A percentile compares a stretch with the other conserved stretches of the same genome.
These are phyloP conservation scores for Melipona quadrifasciata DNA, from an alignment of 1,140 invertebrate genomes.

Conservation along the genomic window DNA sequence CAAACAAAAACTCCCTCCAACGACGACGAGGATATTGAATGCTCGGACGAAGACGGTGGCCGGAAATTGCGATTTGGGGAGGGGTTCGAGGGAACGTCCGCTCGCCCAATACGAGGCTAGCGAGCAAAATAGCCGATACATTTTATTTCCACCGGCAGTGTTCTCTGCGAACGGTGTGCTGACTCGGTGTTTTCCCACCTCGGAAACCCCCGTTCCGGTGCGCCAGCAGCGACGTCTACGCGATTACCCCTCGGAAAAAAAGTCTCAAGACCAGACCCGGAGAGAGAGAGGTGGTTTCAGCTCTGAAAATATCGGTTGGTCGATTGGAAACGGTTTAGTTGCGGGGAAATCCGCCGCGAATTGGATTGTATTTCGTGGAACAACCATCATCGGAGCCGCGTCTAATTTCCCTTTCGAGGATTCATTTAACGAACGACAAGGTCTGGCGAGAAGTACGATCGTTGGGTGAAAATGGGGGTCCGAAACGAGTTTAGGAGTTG, in stretches of 20 bases:
- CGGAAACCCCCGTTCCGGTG: constrained; percentile 42
- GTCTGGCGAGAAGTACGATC: not conserved
- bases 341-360: constrained; percentile 55
- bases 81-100: constrained; percentile 2
- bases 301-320: constrained; percentile 52
- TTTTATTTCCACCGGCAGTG: constrained; percentile 75
- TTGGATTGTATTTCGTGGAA: constrained; percentile 68
- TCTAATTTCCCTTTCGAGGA: not conserved
- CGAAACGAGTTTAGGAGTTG: not conserved
- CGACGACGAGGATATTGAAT: constrained; percentile 26
- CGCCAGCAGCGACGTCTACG: constrained; percentile 20
- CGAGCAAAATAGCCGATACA: constrained; percentile 78
- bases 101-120: constrained; percentile 68
- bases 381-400: constrained; percentile 26
- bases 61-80: not conserved
- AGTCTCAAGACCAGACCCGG: constrained; percentile 9
- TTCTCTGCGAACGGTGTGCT: constrained; percentile 72
- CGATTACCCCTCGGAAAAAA: constrained; percentile 17
- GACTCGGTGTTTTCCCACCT: constrained; percentile 69
- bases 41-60: not conserved
- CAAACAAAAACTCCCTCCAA: not conserved
- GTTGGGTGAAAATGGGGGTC: too few species aligned
- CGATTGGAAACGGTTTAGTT: constrained; percentile 62
- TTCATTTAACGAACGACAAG: not conserved
- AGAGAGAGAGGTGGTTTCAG: constrained; percentile 29